Conservation (phyloP, 2,888 invertebrate species). For the Nemurella pictetii region DNA sequence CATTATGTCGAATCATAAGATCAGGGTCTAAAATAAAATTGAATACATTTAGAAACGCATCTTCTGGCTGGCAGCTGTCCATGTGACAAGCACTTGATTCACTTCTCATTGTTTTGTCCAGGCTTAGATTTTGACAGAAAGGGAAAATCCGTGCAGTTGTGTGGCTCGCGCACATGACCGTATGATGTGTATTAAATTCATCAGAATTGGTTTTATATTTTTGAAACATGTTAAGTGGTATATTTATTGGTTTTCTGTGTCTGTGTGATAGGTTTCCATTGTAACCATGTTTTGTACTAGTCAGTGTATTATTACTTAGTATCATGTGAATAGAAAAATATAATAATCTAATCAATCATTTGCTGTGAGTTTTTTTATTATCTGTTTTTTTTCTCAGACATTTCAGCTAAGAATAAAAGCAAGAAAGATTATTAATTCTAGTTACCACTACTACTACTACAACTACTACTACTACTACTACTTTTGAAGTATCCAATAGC, state of each 20-base stretch:
- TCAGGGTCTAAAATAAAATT: too few relatives aligned
- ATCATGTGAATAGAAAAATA: neutral
- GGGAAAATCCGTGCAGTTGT: neutral
- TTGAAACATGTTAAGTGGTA: constrained; percentile 13
- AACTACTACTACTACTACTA: too few relatives aligned
- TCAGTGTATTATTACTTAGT: constrained; percentile 26
- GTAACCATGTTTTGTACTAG: constrained; percentile 40
- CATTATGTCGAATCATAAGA: neutral
- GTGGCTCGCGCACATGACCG: neutral
- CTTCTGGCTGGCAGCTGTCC: too few relatives aligned
- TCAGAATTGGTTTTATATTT: constrained; percentile 19
- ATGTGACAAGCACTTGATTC: neutral
- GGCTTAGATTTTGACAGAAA: too few relatives aligned
- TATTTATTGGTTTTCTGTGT: constrained; percentile 6
- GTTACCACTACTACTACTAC: too few relatives aligned
- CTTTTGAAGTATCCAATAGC: too few relatives aligned
- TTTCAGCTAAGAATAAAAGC: too few relatives aligned
- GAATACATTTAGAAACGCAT: too few relatives aligned
- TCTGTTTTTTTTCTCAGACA: too few relatives aligned
- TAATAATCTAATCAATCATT: neutral
- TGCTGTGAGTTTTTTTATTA: neutral
- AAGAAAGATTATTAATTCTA: too few relatives aligned
- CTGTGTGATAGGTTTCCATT: constrained; percentile 38
- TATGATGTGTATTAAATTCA: neutral
- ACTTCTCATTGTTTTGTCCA: neutral